A percentile compares a stretch with the other conserved stretches of the same genome.
phyloP scores from a whole-genome alignment of 2,888 invertebrate genomes.

The Prionchulus punctatus region DNA sequence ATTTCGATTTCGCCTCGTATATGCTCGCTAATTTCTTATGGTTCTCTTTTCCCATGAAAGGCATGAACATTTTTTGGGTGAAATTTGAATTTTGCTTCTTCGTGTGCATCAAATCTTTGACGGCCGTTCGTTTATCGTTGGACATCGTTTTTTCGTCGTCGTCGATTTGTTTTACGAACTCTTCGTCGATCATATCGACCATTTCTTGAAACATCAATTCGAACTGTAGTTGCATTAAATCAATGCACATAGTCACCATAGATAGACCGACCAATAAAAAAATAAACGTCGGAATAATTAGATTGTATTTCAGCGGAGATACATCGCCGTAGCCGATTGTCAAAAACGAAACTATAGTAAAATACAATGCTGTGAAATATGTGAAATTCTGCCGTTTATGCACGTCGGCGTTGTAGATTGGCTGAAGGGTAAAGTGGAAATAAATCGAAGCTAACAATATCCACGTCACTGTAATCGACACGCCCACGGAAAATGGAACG shows the following conservation, averaged over 20 bases:
- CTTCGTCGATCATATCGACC: background rate
- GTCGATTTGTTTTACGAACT: no score
- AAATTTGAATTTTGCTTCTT: no score
- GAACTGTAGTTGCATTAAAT: background rate
- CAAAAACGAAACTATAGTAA: slow-evolving; percentile 3
- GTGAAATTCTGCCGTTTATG: background rate
- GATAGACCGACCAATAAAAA: background rate
- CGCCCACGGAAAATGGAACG: background rate
- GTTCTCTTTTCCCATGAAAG: no score
- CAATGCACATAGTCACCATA: background rate
- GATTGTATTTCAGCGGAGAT: background rate
- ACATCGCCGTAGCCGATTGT: slow-evolving; percentile 2
- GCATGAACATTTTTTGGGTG: no score
- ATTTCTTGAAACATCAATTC: background rate
- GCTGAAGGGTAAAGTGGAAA: background rate
- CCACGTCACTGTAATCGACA: background rate
- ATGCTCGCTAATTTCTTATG: no score
- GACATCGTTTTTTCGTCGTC: background rate
- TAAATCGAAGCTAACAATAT: background rate
- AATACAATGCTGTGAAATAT: background rate
- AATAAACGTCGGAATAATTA: background rate
- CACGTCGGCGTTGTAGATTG: background rate
- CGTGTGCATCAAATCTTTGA: no score
- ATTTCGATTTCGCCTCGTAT: no score
- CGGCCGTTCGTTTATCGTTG: background rate